Percentiles rank a stretch among this genome's conserved stretches.
Evolutionary conservation across 1,140 invertebrate species (phyloP).

Genomic region (Aporrectodea caliginosa): DNA sequence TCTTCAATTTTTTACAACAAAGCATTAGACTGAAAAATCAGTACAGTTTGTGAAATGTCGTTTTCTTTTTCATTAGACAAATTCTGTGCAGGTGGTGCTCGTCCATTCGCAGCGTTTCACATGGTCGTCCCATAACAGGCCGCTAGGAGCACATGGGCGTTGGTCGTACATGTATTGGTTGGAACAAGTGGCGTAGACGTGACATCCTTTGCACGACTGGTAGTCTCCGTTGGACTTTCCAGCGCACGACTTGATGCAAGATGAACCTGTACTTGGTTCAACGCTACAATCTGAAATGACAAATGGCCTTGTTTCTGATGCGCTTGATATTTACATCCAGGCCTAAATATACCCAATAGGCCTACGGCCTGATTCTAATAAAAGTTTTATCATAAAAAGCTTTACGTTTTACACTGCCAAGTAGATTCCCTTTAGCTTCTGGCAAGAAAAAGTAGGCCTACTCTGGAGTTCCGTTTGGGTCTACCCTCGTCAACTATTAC

Average conservation of each 20-base stretch:
- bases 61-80: background rate
- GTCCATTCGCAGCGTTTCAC: background rate
- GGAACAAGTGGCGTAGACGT: conserved; percentile 33
- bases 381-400: no score
- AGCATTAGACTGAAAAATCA: background rate
- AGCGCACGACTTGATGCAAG: conserved; percentile 74
- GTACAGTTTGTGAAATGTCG: background rate
- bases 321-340: background rate
- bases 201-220: conserved; percentile 36
- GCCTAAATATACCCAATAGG: background rate
- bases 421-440: no score
- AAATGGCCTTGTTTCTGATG: background rate
- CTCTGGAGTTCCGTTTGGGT: no score
- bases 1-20: no score
- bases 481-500: no score
- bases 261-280: background rate
- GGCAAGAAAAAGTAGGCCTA: no score
- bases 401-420: no score
- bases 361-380: background rate
- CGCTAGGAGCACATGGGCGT: conserved; percentile 11
- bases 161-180: conserved; percentile 31
- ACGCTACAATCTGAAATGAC: background rate
- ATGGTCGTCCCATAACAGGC: background rate
- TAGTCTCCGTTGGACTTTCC: conserved; percentile 57
- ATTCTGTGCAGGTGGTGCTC: background rate